phyloP scores from a whole-genome alignment of 2,113 vertebrate species.

The Lates calcarifer region DNA sequence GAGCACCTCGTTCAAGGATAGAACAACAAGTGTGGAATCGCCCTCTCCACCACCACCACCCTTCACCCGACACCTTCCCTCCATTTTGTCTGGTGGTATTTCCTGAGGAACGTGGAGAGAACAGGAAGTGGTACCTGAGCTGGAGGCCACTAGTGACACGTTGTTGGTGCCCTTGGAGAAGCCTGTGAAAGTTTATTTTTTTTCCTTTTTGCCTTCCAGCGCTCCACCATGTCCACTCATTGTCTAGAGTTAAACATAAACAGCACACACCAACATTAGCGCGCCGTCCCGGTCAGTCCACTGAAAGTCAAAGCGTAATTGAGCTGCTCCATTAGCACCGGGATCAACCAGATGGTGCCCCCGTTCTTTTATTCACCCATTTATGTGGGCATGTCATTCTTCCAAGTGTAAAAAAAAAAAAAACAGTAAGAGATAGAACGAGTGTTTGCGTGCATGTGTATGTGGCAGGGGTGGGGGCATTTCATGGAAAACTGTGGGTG shows the following conservation, averaged over 20 bases:
- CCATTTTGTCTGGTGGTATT: slow-evolving; percentile 5
- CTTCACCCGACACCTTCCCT: slow-evolving; percentile 24
- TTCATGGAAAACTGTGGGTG: slow-evolving; percentile 1
- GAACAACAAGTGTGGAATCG: slow-evolving; percentile 58
- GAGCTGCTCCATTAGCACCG: slow-evolving; percentile 79
- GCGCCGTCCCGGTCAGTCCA: slow-evolving; percentile 66
- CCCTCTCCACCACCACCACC: background rate
- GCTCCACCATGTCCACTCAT: slow-evolving; percentile 26
- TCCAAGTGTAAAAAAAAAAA: slow-evolving; percentile 55
- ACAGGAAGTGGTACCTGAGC: slow-evolving; percentile 30
- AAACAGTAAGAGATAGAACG: slow-evolving; percentile 20
- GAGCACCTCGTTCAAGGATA: slow-evolving; percentile 82
- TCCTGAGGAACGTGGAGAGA: slow-evolving; percentile 30
- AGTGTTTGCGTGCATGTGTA: slow-evolving; percentile 8
- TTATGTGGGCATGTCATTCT: slow-evolving; percentile 69
- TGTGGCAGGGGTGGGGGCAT: background rate
- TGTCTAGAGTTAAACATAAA: slow-evolving; percentile 46
- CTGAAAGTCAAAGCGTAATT: slow-evolving; percentile 81
- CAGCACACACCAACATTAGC: slow-evolving; percentile 59
- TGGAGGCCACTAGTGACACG: background rate
- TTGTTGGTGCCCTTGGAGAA: slow-evolving; percentile 1
- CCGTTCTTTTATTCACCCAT: slow-evolving; percentile 65
- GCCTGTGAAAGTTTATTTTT: background rate
- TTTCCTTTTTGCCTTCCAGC: slow-evolving; percentile 2
- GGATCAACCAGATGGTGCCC: slow-evolving; percentile 81